Base-by-base conservation (phyloP, 2,888 invertebrate species). In the Halictus quadricinctus region DNA sequence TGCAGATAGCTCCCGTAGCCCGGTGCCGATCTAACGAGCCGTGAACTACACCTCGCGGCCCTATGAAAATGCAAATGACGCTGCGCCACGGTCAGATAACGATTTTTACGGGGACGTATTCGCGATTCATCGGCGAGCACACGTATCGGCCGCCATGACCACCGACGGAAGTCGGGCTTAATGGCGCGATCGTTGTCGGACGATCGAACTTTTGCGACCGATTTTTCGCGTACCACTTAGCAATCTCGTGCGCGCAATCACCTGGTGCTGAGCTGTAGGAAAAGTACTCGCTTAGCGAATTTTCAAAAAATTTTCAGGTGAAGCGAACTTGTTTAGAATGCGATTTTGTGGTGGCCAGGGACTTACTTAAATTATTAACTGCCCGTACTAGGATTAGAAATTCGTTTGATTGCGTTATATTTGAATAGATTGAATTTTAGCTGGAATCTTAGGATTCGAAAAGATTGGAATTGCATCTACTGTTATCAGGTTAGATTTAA, bases 41-140 rank as follows among this genome's bases (percentile, higher is more conserved):
- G 85, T 87, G 87, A 89, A 87, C 81, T 88, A 87, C 84, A 85
- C 80, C 81, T 81, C 80, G 78, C 60, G 69, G 75, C 78, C 85
- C 78, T 82, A 88, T 90, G 87, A 87, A 90, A 89, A 90, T 89
- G 88, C 87, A 86, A 90, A 89, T 90, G 81, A 79, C 76, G 29
- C 41, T 25, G 36, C 72, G 41, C 76, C 73, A 80, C 80, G 74
- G 70, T 75, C 79, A 25, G 85, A 89, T 87, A 89, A 84, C 69
- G 54, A 81, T 83, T 88, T 90, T 88, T 81, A 66, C 64, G 72
- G 80, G 76, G 75, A 79, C 70, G 29, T 58, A n/a, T n/a, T 58
- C 58, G 29, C 29, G 66, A 66, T 66, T 36, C 66, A 66, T 66
- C 36, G 66, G 29, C 43, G 43, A 70, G n/a, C n/a, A 43, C 41